These are phyloP conservation scores for Notolabrus celidotus DNA, from an alignment of 2,797 vertebrate genomes.

Conservation along the genomic window DNA sequence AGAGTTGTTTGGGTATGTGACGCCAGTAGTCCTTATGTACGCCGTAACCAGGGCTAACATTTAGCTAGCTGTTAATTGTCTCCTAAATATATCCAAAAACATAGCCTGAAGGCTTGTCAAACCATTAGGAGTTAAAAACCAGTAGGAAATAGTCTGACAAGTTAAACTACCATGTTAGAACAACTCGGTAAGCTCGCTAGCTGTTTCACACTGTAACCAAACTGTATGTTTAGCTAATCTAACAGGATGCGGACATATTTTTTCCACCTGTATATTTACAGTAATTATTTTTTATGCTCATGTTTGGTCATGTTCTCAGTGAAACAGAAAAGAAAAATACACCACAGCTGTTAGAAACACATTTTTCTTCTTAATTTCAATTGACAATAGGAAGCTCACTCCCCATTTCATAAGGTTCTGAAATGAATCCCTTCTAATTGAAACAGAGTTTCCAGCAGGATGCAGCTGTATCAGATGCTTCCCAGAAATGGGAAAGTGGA, in stretches of 20 bases:
- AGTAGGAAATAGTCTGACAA: neutral
- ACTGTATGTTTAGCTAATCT: conserved; percentile 2
- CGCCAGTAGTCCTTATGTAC: neutral
- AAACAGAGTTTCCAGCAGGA: neutral
- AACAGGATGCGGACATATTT: conserved; percentile 1
- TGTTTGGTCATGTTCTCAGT: neutral
- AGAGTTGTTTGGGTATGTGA: neutral
- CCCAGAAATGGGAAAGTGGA: neutral
- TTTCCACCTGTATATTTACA: too few relatives aligned
- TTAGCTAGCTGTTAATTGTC: neutral
- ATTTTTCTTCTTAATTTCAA: conserved; percentile 3
- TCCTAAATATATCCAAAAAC: neutral
- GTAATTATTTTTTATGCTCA: too few relatives aligned
- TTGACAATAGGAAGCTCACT: neutral
- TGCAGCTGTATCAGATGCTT: conserved; percentile 4
- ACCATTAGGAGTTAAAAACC: neutral
- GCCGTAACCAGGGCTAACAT: neutral
- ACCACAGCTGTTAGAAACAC: neutral
- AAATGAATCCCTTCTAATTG: conserved; percentile 4
- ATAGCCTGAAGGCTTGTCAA: neutral
- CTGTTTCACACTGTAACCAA: neutral
- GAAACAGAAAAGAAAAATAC: neutral
- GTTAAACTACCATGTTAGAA: too few relatives aligned
- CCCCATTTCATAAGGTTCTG: neutral
- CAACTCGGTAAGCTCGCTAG: neutral